These are phyloP conservation scores for Synergus itoensis DNA, from an alignment of 2,888 invertebrate genomes.

Conservation along the genomic window DNA sequence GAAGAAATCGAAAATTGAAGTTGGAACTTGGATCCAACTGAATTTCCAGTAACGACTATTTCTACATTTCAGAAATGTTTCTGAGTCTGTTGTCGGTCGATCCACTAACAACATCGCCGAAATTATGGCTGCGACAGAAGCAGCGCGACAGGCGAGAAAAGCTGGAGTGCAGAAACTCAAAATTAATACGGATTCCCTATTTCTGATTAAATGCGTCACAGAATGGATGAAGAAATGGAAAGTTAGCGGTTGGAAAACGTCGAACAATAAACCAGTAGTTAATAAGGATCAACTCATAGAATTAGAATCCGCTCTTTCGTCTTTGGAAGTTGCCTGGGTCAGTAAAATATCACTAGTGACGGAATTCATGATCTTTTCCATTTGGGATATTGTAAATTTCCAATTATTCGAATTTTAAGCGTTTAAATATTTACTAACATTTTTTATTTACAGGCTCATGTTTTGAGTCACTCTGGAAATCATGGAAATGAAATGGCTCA, in stretches of 20 bases:
- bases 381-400: not conserved
- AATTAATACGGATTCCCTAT: conserved; percentile 95
- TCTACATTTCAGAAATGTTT: conserved; percentile 82
- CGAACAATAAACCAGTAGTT: conserved; percentile 87
- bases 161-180: conserved; percentile 84
- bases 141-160: conserved; percentile 85
- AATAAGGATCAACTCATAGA: conserved; percentile 91
- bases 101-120: conserved; percentile 98
- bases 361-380: not conserved
- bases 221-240: conserved; percentile 96
- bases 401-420: not conserved
- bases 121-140: conserved; percentile 92
- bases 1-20: no score
- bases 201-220: conserved; percentile 91
- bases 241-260: conserved; percentile 89
- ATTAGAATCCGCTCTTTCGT: conserved; percentile 83
- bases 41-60: not conserved
- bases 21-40: no score
- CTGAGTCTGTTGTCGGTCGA: conserved; percentile 87
- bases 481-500: conserved; percentile 96
- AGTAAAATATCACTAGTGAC: conserved; percentile 49
- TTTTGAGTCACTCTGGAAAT: conserved; percentile 90
- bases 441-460: conserved; percentile 80
- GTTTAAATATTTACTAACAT: not conserved
- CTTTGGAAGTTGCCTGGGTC: conserved; percentile 88